These are phyloP conservation scores for Nebria salina DNA, from an alignment of 2,888 invertebrate genomes.

Conservation along the genomic window DNA sequence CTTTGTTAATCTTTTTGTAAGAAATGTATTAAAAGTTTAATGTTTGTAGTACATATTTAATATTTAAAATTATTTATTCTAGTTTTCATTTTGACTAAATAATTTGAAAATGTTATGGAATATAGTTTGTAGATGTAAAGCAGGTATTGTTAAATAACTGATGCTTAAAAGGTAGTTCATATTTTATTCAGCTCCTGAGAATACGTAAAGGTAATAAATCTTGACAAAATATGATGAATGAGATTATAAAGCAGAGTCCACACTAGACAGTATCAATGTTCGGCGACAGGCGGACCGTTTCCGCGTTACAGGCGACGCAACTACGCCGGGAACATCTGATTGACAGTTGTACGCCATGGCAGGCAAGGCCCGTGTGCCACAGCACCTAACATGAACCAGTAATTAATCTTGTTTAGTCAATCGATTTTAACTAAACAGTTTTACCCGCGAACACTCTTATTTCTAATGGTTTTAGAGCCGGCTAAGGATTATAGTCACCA, in stretches of 20 bases:
- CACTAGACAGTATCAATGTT: not conserved
- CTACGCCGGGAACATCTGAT: conserved; percentile 49
- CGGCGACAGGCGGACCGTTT: conserved; percentile 20
- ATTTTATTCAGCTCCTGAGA: not conserved
- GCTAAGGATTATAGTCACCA: conserved; percentile 10
- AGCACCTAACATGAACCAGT: conserved; percentile 18
- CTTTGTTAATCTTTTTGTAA: too few species aligned
- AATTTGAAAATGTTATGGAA: too few species aligned
- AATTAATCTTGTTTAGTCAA: conserved; percentile 29
- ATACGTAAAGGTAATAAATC: not conserved
- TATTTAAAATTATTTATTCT: too few species aligned
- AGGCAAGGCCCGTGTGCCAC: conserved; percentile 13
- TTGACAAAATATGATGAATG: not conserved
- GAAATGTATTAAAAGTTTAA: too few species aligned
- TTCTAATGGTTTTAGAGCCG: conserved; percentile 12
- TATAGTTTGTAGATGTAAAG: too few species aligned
- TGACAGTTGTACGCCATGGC: conserved; percentile 50
- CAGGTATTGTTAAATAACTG: too few species aligned
- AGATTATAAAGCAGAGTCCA: conserved; percentile 2
- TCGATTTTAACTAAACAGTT: conserved; percentile 47
- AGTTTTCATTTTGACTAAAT: too few species aligned
- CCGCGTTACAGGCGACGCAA: conserved; percentile 42
- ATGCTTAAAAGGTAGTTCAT: not conserved
- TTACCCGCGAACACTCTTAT: conserved; percentile 21
- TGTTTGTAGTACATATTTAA: too few species aligned